Percentiles rank a stretch among this genome's conserved stretches.
Evolutionary conservation across 1,140 invertebrate species (phyloP).

Genomic region (Drosophila mauritiana): DNA sequence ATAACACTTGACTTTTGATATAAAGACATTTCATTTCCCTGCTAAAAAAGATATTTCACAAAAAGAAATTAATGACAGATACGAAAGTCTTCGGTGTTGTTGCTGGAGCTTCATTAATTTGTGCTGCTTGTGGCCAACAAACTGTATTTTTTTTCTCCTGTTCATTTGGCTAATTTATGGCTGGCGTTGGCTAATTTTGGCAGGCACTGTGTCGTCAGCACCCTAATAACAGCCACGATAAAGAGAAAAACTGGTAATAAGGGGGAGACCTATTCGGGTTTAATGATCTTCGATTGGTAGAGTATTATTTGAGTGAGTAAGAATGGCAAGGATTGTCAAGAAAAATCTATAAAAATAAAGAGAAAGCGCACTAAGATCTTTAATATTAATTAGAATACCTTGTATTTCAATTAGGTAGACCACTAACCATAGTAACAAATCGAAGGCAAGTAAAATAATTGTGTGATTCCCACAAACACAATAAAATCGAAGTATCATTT

Average conservation of each 20-base stretch:
- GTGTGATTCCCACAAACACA: constrained; percentile 1
- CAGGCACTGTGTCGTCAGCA: constrained; percentile 28
- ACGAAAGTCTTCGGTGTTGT: constrained; percentile 47
- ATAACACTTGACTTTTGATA: constrained; percentile 65
- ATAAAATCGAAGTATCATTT: not conserved
- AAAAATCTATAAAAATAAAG: too few species aligned
- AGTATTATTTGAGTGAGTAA: not conserved
- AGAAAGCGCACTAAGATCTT: too few species aligned
- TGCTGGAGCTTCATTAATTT: constrained; percentile 28
- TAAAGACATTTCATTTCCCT: constrained; percentile 68
- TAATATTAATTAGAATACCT: too few species aligned
- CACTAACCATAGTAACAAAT: too few species aligned
- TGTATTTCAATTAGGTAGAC: too few species aligned
- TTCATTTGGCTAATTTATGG: constrained; percentile 55
- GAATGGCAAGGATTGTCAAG: too few species aligned
- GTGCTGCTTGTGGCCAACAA: constrained; percentile 20
- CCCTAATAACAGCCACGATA: constrained; percentile 18
- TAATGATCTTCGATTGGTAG: constrained; percentile 2
- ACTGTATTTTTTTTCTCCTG: constrained; percentile 1
- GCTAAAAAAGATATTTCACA: constrained; percentile 66
- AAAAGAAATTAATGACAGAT: constrained; percentile 66
- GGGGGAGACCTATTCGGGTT: not conserved
- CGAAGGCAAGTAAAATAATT: too few species aligned
- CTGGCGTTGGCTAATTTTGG: constrained; percentile 65
- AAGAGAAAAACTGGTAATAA: not conserved